Base-by-base conservation (phyloP, 2,113 vertebrate genomes). In the Paradoxurus hermaphroditus region DNA sequence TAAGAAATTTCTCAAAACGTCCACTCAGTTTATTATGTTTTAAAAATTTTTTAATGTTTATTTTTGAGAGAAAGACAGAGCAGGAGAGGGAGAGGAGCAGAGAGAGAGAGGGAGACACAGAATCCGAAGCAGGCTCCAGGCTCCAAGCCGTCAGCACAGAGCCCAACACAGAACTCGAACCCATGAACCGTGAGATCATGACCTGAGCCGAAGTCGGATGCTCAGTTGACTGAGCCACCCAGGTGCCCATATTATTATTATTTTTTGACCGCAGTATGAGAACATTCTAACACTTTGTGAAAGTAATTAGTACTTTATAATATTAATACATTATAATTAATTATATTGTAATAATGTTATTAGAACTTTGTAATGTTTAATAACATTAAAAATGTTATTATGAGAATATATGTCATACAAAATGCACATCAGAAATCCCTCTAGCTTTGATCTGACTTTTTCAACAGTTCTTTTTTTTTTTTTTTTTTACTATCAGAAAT, bases 81-180 rank as follows among this genome's bases (percentile, higher is more conserved):
- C 23, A 44, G 7, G 16, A 77, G 7, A 44, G 14, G 73, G 14
- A 4, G 27, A 46, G 7, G 25, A 27, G 25, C 25, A 63, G 62
- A 63, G 12, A 59, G 12, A 59, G 73, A 46, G 7, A 77, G 15
- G 41, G 41, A 46, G 15, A 18, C 44, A 77, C 14, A 77, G 73
- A 46, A 9, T 59, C 56, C 18, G 0, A 59, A 59, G 56, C 56
- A 3, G 21, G 56, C 8, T 59, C 56, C 56, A 59, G 53, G 18
- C 19, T 56, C 39, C 0, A 1, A 41, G 14, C 13, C 44, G 41
- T 56, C 19, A 29, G 14, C 25, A 15, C 25, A 44, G 73, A 75
- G 27, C 41, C 73, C 0, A 1, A 46, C 0, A 0, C 0, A 2
- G 41, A 7, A 7, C 41, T 77, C 41, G 3, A 77, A 29, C 41